Evolutionary conservation across 2,797 vertebrate genomes (phyloP), one percentile per base, ranked within the genome.

Genomic region (Acanthornis magna): DNA sequence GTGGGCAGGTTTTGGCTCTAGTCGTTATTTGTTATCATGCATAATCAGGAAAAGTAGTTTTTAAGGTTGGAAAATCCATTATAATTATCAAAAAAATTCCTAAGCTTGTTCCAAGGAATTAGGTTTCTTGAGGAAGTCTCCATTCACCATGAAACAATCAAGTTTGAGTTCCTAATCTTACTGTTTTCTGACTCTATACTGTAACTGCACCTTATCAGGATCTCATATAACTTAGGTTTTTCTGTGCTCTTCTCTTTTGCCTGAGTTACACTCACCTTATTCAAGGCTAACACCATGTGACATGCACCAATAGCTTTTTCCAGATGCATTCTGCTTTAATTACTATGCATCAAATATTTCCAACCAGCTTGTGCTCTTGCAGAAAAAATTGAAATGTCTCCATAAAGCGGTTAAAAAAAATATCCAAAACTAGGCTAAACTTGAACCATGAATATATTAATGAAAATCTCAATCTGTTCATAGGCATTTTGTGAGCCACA

Each of bases 391-490:
- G 25, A 40, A 72, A 51, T 26, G 42, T 78, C 55, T 78, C 80
- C 73, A 84, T 86, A 91, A 95, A 89, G 50, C 2, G 9, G 34
- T 58, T 90, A 23, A 66, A 95, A 82, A 80, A 84, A 86, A 38
- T 51, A 54, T 38, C 43, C 34, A 20, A 74, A 94, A 61, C 66
- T 66, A 48, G 40, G 51, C 80, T 66, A n/a, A 95, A 70, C n/a
- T 70, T 82, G 74, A 90, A 85, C 71, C 32, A 63, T 87, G 80
- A 91, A 89, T 95, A 94, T 60, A 73, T 95, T 94, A 93, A 95
- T 84, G 70, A 75, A 88, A 95, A 72, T 61, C 74, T 88, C 92
- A 95, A 60, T 90, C 86, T 95, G 88, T 91, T 95, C 90, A 23
- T 29, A 67, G 77, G 42, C 71, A 36, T 42, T 95, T 53, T 84